phyloP scores from a whole-genome alignment of 2,888 invertebrate species.

The Taenaris catops region DNA sequence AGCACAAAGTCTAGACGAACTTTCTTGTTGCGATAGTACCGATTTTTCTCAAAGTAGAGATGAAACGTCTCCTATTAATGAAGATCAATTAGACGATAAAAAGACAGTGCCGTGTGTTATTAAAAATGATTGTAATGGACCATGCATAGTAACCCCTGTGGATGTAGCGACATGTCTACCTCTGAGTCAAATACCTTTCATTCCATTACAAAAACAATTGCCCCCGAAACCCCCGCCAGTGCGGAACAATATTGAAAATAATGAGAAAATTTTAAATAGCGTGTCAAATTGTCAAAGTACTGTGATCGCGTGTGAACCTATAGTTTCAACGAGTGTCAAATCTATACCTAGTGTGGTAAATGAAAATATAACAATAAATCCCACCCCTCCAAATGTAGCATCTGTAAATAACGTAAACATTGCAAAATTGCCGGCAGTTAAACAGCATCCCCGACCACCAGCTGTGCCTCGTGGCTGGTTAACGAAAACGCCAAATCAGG shows the following conservation, averaged over 20 bases:
- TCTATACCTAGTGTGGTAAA: slow-evolving; percentile 10
- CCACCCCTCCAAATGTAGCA: slow-evolving; percentile 24
- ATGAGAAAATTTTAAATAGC: slow-evolving; percentile 27
- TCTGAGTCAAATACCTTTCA: slow-evolving; percentile 53
- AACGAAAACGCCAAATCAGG: slow-evolving; percentile 28
- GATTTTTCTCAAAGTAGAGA: slow-evolving; percentile 72
- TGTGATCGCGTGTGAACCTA: slow-evolving; percentile 14
- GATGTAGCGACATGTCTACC: slow-evolving; percentile 42
- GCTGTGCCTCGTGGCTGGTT: slow-evolving; percentile 68
- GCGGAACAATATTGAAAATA: slow-evolving; percentile 32
- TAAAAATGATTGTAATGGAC: slow-evolving; percentile 27
- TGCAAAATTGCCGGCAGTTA: slow-evolving; percentile 27
- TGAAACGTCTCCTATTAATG: slow-evolving; percentile 44
- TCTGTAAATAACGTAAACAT: slow-evolving; percentile 29
- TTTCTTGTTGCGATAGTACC: slow-evolving; percentile 61
- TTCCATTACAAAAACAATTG: slow-evolving; percentile 49
- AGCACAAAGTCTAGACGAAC: slow-evolving; percentile 61
- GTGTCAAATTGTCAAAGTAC: slow-evolving; percentile 21
- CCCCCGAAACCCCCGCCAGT: slow-evolving; percentile 36
- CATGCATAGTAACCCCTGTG: slow-evolving; percentile 26
- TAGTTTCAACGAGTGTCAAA: slow-evolving; percentile 18
- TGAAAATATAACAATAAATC: slow-evolving; percentile 20
- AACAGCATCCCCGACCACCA: slow-evolving; percentile 53
- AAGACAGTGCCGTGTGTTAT: slow-evolving; percentile 29
- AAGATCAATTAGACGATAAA: slow-evolving; percentile 30